Evolutionary conservation across 2,888 invertebrate genomes (phyloP).

Genomic region (Dynastes hyllus): DNA sequence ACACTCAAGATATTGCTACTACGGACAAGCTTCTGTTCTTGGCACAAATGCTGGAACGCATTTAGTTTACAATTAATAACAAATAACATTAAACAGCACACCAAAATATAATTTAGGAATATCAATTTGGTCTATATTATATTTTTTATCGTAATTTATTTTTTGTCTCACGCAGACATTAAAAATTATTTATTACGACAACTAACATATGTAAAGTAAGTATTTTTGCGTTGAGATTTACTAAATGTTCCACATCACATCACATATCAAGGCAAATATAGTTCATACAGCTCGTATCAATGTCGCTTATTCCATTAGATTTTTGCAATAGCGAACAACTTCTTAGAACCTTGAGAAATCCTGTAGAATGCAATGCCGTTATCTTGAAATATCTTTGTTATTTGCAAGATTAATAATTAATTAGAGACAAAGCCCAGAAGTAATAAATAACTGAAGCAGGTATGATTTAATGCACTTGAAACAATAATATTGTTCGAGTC

Average conservation of each 20-base stretch:
- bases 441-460: no score
- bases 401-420: no score
- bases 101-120: no score
- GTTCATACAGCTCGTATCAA: neutral
- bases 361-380: constrained; percentile 35
- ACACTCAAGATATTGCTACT: no score
- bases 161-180: neutral
- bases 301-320: constrained; percentile 20
- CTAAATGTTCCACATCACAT: neutral
- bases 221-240: neutral
- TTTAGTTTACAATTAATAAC: no score
- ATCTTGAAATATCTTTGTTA: constrained; percentile 8
- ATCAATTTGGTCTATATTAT: no score
- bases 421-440: no score
- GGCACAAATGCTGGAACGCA: no score
- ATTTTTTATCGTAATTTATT: no score
- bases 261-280: neutral
- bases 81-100: no score
- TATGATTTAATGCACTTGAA: no score
- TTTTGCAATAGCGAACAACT: constrained; percentile 19
- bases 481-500: neutral
- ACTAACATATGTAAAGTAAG: neutral
- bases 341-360: constrained; percentile 23
- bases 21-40: no score
- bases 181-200: neutral